Conservation (phyloP, 2,888 invertebrate species). For the Cataglyphis altisquamis region DNA sequence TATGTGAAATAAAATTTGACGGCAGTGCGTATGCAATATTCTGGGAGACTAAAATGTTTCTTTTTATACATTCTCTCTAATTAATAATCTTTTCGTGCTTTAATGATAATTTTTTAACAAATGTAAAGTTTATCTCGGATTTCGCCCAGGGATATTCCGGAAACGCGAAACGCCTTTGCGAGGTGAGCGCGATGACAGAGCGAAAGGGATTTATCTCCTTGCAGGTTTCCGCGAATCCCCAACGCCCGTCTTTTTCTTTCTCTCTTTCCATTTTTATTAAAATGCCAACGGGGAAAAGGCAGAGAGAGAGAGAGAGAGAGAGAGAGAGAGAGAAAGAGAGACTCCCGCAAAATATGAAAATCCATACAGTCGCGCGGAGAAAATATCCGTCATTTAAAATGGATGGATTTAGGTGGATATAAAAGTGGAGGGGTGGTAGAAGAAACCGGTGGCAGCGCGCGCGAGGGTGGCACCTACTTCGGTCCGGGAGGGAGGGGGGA, state of each 20-base stretch:
- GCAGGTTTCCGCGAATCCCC: slow-evolving; percentile 16
- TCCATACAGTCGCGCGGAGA: slow-evolving; percentile 83
- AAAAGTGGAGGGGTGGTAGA: slow-evolving; percentile 81
- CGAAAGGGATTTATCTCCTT: slow-evolving; percentile 48
- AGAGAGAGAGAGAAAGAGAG: neutral
- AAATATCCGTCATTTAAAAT: slow-evolving; percentile 86
- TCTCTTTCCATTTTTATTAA: slow-evolving; percentile 59
- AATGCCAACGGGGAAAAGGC: slow-evolving; percentile 26
- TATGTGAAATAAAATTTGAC: neutral
- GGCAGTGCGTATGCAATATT: neutral
- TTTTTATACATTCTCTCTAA: neutral
- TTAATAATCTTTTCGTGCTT: neutral
- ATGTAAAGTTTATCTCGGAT: slow-evolving; percentile 79
- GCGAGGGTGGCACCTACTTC: slow-evolving; percentile 70
- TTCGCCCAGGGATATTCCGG: slow-evolving; percentile 74
- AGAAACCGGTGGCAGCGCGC: slow-evolving; percentile 75
- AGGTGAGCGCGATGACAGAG: slow-evolving; percentile 29
- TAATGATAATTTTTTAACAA: slow-evolving; percentile 18
- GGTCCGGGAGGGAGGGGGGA: slow-evolving; percentile 52
- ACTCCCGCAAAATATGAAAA: slow-evolving; percentile 79
- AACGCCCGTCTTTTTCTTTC: slow-evolving; percentile 37
- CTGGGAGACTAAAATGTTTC: neutral
- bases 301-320: neutral
- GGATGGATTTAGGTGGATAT: slow-evolving; percentile 85
- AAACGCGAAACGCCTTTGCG: slow-evolving; percentile 41